A percentile compares a stretch with the other conserved stretches of the same genome.
Evolutionary conservation across 2,888 invertebrate genomes (phyloP).

Genomic region (Uloborus plumipes): DNA sequence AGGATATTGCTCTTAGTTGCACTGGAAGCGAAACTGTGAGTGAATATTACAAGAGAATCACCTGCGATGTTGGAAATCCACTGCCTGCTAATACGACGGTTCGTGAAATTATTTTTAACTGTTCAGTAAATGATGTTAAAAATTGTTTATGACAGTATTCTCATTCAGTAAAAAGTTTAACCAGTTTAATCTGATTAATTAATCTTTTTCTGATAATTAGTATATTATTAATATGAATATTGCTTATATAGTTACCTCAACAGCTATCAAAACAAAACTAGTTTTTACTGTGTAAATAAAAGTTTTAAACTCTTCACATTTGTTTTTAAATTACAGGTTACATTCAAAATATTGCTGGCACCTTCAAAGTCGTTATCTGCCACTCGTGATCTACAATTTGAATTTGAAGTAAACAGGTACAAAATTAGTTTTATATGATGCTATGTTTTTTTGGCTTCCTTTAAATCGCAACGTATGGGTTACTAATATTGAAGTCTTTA

Average conservation of each 20-base stretch:
- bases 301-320: neutral
- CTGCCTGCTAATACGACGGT: conserved; percentile 78
- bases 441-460: neutral
- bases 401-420: conserved; percentile 52
- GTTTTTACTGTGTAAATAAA: no score
- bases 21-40: conserved; percentile 48
- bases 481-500: no score
- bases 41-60: conserved; percentile 72
- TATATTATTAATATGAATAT: no score
- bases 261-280: no score
- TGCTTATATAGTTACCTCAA: no score
- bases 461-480: no score
- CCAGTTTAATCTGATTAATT: no score
- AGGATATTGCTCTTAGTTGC: conserved; percentile 64
- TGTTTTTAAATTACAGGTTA: conserved; percentile 26
- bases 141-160: no score
- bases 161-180: no score
- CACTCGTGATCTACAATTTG: conserved; percentile 41
- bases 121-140: no score
- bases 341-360: conserved; percentile 52
- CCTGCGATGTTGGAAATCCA: conserved; percentile 96
- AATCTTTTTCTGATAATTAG: no score
- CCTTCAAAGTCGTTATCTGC: conserved; percentile 54
- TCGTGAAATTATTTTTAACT: conserved; percentile 3
- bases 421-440: neutral